Base-by-base conservation (phyloP, 2,113 vertebrate species). In the Cairina moschata region DNA sequence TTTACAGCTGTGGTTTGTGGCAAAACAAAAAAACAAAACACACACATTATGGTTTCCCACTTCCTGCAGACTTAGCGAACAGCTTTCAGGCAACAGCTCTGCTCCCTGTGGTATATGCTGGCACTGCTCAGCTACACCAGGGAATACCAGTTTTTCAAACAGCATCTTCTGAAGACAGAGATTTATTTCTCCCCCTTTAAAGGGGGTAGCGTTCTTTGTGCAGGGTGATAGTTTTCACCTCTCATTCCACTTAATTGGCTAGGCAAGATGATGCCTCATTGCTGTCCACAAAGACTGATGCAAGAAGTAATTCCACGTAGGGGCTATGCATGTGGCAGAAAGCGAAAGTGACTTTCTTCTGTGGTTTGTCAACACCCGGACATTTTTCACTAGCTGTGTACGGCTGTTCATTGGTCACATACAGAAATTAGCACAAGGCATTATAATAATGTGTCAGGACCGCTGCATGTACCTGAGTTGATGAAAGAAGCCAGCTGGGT, bases 1-100 rank as follows among this genome's bases (percentile, higher is more conserved):
- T 91, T 93, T 91, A 77, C 42, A 91, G 75, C 68, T 88, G 56
- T 83, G 72, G 82, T 83, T 91, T 95, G 50, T 60, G 23, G 87
- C 40, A 90, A 83, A 66, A 65, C 29, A 62, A 38, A 44, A 66
- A 42, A 29, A 62, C n/a, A 44, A 2, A 2, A 8, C 4, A 48
- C 46, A 1, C 11, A 9, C 29, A 18, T 42, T 71, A 62, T 3
- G 58, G 46, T 72, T 90, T 91, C 40, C 89, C 90, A 96, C 58
- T 90, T 94, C 67, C 79, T 95, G 63, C 63, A 93, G n/a, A 69
- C 8, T 62, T 67, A 9, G 25, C 48, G 46, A 95, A 74, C 9
- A 85, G 31, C 74, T 87, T 94, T 83, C 36, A 89, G 31, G 85
- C 40, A 96, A 79, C 77, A 94, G 69, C 21, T 66, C 86, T 76